Conservation (phyloP, 2,888 invertebrate species). For the Sinopyrophorus schimmeli region DNA sequence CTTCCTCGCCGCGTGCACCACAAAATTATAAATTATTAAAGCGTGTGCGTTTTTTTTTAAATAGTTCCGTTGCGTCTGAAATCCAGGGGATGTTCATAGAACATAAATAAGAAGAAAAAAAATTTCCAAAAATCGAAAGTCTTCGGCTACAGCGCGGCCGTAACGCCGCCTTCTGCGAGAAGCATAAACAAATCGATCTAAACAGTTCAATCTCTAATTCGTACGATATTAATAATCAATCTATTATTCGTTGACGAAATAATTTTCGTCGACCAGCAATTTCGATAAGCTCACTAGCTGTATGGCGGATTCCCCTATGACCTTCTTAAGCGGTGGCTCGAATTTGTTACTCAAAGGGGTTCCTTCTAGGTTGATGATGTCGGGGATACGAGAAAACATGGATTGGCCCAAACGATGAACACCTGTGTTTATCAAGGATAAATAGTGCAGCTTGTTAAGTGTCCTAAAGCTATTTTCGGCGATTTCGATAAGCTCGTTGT, state of each 20-base stretch:
- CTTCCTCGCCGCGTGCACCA: too few species aligned
- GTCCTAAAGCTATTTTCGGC: conserved; percentile 47
- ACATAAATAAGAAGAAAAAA: too few species aligned
- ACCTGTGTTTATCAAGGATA: conserved; percentile 50
- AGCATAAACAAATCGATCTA: too few species aligned
- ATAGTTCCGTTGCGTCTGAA: too few species aligned
- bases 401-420: conserved; percentile 46
- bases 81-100: too few species aligned
- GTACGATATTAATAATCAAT: too few species aligned
- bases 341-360: conserved; percentile 49
- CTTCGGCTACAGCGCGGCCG: too few species aligned
- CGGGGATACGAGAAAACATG: conserved; percentile 49
- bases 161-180: too few species aligned
- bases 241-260: conserved; percentile 4
- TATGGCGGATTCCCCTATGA: conserved; percentile 45
- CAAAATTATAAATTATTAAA: too few species aligned
- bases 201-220: too few species aligned
- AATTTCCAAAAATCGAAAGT: too few species aligned
- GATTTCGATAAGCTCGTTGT: conserved; percentile 45
- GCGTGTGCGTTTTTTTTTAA: too few species aligned
- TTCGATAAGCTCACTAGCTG: conserved; percentile 33
- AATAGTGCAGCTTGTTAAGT: conserved; percentile 46
- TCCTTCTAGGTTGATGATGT: conserved; percentile 48
- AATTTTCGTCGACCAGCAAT: conserved; percentile 13
- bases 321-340: conserved; percentile 48